Evolutionary conservation across 2,113 vertebrate genomes (phyloP).

Genomic region (Orcinus orca): DNA sequence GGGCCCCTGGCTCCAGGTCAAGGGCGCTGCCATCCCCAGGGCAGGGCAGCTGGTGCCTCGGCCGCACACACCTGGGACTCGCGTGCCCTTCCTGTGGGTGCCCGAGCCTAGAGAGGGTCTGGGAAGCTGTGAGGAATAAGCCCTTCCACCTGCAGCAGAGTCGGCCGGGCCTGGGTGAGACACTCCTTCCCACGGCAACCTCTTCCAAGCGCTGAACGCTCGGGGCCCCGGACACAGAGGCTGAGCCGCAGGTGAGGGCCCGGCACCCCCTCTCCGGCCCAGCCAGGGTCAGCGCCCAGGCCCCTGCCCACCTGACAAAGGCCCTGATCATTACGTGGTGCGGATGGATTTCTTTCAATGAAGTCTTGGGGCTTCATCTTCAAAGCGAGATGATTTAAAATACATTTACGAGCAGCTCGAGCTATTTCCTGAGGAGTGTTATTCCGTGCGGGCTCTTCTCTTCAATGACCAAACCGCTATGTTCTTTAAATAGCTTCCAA

Average conservation of each 20-base stretch:
- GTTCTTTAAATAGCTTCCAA: neutral
- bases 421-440: neutral
- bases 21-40: rapidly evolving
- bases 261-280: neutral
- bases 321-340: rapidly evolving
- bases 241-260: neutral
- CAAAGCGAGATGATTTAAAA: neutral
- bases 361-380: neutral
- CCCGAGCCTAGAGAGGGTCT: rapidly evolving
- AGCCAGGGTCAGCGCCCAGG: neutral
- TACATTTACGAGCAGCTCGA: neutral
- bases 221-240: rapidly evolving
- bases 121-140: rapidly evolving
- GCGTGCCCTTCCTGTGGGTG: rapidly evolving
- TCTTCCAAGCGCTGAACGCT: rapidly evolving
- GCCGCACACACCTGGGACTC: neutral
- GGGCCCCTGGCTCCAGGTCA: no score
- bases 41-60: rapidly evolving
- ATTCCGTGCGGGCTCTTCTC: neutral
- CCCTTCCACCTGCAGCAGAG: rapidly evolving
- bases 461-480: neutral
- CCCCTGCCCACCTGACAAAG: neutral
- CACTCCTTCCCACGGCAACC: rapidly evolving
- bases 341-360: neutral
- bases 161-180: rapidly evolving